Percentiles rank a stretch among this genome's conserved stretches.
phyloP scores from a whole-genome alignment of 2,888 invertebrate genomes.

The Eutolmus rufibarbis region DNA sequence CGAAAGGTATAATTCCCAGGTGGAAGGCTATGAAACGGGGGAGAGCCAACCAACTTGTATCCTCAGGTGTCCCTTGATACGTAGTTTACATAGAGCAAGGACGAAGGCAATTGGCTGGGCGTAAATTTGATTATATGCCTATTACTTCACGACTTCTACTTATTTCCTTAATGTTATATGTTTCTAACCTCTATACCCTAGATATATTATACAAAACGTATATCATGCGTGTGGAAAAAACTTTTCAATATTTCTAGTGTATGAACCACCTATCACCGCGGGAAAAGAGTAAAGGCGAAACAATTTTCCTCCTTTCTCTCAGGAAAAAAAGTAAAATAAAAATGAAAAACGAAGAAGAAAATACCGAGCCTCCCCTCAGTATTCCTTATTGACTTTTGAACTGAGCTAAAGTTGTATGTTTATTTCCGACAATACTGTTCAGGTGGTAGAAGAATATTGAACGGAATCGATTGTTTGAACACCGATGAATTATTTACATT shows the following conservation, averaged over 20 bases:
- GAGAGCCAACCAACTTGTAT: not conserved
- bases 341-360: not conserved
- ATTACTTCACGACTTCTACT: slow-evolving; percentile 6
- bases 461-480: slow-evolving; percentile 3
- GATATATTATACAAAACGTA: no score
- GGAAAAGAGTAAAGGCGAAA: not conserved
- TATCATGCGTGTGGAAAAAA: not conserved
- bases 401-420: not conserved
- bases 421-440: not conserved
- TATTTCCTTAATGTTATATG: slow-evolving; percentile 14
- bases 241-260: not conserved
- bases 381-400: slow-evolving; percentile 19
- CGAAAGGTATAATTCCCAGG: not conserved
- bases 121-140: slow-evolving; percentile 28
- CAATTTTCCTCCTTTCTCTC: not conserved
- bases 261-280: not conserved
- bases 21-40: not conserved
- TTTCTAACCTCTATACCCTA: not conserved
- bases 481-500: slow-evolving; percentile 16
- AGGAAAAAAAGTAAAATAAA: not conserved
- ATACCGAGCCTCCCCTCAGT: not conserved
- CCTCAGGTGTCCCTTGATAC: slow-evolving; percentile 10
- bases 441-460: slow-evolving; percentile 5
- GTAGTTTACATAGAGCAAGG: not conserved
- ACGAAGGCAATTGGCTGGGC: slow-evolving; percentile 4